Base-by-base conservation (phyloP, 2,797 vertebrate genomes). In the Cheirogaleus major region DNA sequence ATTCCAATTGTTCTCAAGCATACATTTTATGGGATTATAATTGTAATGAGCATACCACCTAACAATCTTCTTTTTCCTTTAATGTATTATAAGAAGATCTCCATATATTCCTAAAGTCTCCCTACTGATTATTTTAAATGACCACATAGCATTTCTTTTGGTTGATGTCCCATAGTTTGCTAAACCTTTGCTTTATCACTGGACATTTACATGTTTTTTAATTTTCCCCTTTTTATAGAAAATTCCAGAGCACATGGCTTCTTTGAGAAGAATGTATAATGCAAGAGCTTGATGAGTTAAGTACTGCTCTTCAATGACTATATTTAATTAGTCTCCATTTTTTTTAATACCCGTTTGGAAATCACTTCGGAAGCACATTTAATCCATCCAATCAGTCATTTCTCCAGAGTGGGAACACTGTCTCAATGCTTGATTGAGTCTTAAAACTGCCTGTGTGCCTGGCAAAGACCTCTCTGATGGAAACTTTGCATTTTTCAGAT, bases 381-480 rank as follows among this genome's bases (percentile, higher is more conserved):
- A 97, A 96, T 96, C 82, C 75, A 96, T 48, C 48, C 67, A 93
- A 96, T 96, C 96, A 96, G 96, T 98, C 92, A 97, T 97, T 95
- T 95, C 57, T 96, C 78, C 94, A 89, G 95, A 97, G 79, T 93
- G 67, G 55, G 79, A 96, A 93, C 85, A 82, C 45, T 89, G 85
- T 95, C 65, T 97, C 93, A 95, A 84, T 97, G 97, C 82, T 92
- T 96, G 92, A 96, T 95, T 96, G 88, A 96, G 48, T 93, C 89
- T 97, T 96, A 95, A 95, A 96, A 79, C 91, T 97, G 89, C 80
- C 88, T 97, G 30, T 96, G 79, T 97, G 95, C 93, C 96, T 96
- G 82, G 95, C 87, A 92, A 92, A 97, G 89, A 20, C 81, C 69
- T 95, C 85, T 69, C 88, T 69, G 59, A 93, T 95, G 91, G 95